Base-by-base conservation (phyloP, 2,113 vertebrate genomes). In the Gobiocypris rarus region DNA sequence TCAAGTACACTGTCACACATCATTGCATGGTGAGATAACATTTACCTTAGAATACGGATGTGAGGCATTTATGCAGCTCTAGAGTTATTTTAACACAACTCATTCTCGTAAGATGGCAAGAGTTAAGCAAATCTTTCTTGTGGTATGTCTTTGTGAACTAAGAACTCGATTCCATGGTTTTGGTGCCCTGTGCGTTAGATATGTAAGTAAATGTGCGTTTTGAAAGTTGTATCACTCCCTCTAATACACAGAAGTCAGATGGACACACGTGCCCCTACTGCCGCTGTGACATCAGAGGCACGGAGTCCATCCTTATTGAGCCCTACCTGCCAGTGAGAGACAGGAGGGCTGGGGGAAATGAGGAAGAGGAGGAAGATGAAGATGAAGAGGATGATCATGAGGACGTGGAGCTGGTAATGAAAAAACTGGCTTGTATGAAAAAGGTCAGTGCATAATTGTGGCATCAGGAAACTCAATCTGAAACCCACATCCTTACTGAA, bases 231-330 rank as follows among this genome's bases (percentile, higher is more conserved):
- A n/a, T 75, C 41, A 70, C 45, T 34, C 24, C 9, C 11, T 70
- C 41, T n/a, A 34, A 82, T 41, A 26, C 90, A 79, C 91, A 96
- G 96, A 93, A 92, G 52, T 94, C 94, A 0, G 92, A 95, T 1
- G 93, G 93, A 63, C 92, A 92, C 83, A 95, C 95, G 7, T 97
- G 96, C 81, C 96, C 96, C 4, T 97, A 96, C 90, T 97, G 96
- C 83, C 95, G 96, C 85, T 90, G 93, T 11, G 83, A 94, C 87
- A 97, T 97, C 91, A 90, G 89, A 89, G 96, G 95, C 45, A 94
- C 87, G 0, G 93, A 96, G 81, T 83, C 92, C 0, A 84, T 97
- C 73, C 71, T 90, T 1, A 83, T 97, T 4, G 92, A 92, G 56
- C 92, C 91, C 0, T 91, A 90, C 86, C 8, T 61, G 5, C 77